Evolutionary conservation across 2,888 invertebrate genomes (phyloP).

Genomic region (Plebejus melissa): DNA sequence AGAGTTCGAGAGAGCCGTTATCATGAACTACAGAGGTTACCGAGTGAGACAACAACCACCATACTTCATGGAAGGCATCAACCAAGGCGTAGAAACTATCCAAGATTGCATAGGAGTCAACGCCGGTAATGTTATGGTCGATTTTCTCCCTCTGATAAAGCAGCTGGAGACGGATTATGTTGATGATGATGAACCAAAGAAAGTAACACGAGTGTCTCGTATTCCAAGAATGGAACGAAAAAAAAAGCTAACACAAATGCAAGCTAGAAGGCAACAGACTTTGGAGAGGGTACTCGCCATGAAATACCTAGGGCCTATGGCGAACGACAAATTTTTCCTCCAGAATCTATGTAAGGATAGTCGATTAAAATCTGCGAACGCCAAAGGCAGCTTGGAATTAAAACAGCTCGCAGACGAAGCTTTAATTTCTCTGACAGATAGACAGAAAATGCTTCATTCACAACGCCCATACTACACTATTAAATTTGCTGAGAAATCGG

Average conservation of each 20-base stretch:
- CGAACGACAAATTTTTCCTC: conserved; percentile 70
- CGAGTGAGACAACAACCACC: conserved; percentile 60
- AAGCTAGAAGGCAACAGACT: conserved; percentile 59
- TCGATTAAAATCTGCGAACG: conserved; percentile 62
- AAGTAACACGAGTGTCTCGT: conserved; percentile 54
- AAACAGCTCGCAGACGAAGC: conserved; percentile 54
- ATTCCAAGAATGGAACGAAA: conserved; percentile 57
- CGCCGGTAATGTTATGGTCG: conserved; percentile 65
- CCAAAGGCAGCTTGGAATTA: conserved; percentile 53
- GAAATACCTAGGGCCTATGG: conserved; percentile 74
- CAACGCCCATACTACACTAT: conserved; percentile 70
- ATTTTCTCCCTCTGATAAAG: conserved; percentile 66
- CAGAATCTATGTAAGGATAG: conserved; percentile 56
- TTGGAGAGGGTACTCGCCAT: conserved; percentile 66
- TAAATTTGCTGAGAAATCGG: conserved; percentile 64
- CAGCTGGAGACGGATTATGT: conserved; percentile 50
- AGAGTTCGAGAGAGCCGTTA: conserved; percentile 67
- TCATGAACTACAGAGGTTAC: conserved; percentile 66
- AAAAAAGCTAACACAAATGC: conserved; percentile 64
- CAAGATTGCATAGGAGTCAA: conserved; percentile 70
- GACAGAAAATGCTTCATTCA: conserved; percentile 67
- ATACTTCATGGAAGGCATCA: conserved; percentile 70
- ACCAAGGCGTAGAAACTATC: conserved; percentile 68
- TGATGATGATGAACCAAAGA: conserved; percentile 50
- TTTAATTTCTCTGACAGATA: conserved; percentile 56